Base-by-base conservation (phyloP, 2,888 invertebrate species). In the Drosophila phalerata region DNA sequence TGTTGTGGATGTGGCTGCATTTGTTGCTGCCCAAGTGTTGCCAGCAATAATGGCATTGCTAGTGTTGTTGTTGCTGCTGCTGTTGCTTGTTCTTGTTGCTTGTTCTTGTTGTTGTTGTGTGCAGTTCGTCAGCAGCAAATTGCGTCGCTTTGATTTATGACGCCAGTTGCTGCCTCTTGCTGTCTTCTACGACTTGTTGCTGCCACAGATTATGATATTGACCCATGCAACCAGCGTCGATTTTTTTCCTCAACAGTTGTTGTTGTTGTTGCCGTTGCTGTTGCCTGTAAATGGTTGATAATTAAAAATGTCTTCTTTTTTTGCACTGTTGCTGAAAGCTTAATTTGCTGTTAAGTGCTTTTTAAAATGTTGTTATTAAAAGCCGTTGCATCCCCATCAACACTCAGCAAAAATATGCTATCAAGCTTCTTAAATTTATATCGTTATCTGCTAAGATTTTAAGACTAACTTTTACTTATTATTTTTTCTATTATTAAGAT, bases 121-220 rank as follows among this genome's bases (percentile, higher is more conserved):
- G 85, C 78, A 75, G 85, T 88, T 85, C 89, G 91, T 90, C 90
- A 90, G 85, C 79, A 85, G 84, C 84, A 80, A 81, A 90, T 86
- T 90, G 88, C 88, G 84, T 85, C 80, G 84, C 88, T 91, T 90
- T 91, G 92, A 91, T 91, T 91, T 91, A 91, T 91, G 91, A 85
- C 79, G 77, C 76, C 73, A 68, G 69, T 74, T 64, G 70, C 73
- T 71, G 83, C 78, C 73, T 73, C 84, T 81, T 70, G 69, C 61
- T 70, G 77, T 64, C 70, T 82, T 62, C 66, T 66, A 75, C 79
- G 66, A 81, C 83, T 89, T 77, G 82, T 81, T 89, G 83, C 79
- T 79, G 78, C 76, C 86, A 77, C 71, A 85, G 88, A 90, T 90
- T 90, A 90, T 90, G 88, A 85, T 81, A 90, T 90, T 90, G 88